These are phyloP conservation scores for Listrodromus nycthemerus DNA, from an alignment of 2,888 invertebrate species.

Conservation along the genomic window DNA sequence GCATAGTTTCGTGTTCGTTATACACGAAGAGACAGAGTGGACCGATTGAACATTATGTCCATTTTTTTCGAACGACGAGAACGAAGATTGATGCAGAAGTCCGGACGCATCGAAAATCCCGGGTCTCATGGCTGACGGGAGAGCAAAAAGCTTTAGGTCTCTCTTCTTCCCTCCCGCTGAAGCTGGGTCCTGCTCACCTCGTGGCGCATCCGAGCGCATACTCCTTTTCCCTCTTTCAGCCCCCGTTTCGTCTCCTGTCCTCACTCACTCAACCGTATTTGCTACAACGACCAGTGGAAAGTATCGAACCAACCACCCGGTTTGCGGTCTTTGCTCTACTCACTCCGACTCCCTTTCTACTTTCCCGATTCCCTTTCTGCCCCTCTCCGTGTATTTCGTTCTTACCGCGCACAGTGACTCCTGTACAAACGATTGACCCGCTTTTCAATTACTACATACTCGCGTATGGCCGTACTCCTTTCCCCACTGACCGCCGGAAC, in stretches of 20 bases:
- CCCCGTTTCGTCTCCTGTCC: constrained; percentile 17
- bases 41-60: constrained; percentile 72
- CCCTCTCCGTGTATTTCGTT: constrained; percentile 7
- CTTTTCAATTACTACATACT: constrained; percentile 44
- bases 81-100: constrained; percentile 76
- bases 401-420: constrained; percentile 27
- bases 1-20: constrained; percentile 70
- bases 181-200: neutral
- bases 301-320: constrained; percentile 32
- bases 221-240: constrained; percentile 8
- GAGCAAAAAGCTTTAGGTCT: constrained; percentile 47
- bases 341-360: neutral
- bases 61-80: constrained; percentile 66
- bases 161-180: constrained; percentile 1
- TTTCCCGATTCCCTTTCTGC: neutral
- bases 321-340: constrained; percentile 17
- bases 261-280: constrained; percentile 7
- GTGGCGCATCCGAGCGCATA: constrained; percentile 1
- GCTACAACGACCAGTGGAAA: constrained; percentile 32
- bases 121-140: constrained; percentile 46
- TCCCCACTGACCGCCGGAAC: constrained; percentile 4
- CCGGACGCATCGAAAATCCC: constrained; percentile 71
- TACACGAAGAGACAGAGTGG: constrained; percentile 69
- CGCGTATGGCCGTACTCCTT: constrained; percentile 22
- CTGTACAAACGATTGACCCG: constrained; percentile 33